Evolutionary conservation across 1,140 invertebrate genomes (phyloP).

Genomic region (Chionoecetes opilio): DNA sequence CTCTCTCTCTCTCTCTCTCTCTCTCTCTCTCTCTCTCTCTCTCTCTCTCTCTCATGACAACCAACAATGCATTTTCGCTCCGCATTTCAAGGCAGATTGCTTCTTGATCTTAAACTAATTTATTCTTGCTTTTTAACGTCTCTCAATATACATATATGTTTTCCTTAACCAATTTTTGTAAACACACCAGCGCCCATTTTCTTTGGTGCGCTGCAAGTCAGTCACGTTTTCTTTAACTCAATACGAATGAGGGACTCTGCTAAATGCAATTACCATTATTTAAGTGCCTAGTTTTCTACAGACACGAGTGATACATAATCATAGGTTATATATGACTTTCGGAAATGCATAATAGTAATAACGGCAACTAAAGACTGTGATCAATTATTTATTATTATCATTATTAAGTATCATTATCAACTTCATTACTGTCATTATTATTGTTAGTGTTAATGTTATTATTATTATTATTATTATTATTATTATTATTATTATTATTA

Average conservation of each 20-base stretch:
- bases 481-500: constrained; percentile 30
- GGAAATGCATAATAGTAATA: not conserved
- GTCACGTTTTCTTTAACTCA: not conserved
- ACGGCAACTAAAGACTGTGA: too few species aligned
- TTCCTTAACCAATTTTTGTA: not conserved
- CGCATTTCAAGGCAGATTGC: not conserved
- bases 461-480: constrained; percentile 24
- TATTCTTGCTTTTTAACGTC: not conserved
- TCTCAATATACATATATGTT: not conserved
- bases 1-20: constrained; percentile 23
- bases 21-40: constrained; percentile 5
- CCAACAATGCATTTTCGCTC: not conserved
- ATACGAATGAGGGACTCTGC: not conserved
- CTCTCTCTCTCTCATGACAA: not conserved
- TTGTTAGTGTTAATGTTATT: constrained; percentile 23
- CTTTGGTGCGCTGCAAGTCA: not conserved
- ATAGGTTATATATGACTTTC: not conserved
- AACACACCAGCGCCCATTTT: not conserved
- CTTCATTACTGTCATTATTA: constrained; percentile 1
- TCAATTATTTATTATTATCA: not conserved
- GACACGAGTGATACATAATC: not conserved
- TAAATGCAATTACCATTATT: not conserved
- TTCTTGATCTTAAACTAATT: not conserved
- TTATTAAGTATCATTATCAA: too few species aligned
- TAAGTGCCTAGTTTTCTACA: not conserved